Evolutionary conservation across 2,113 vertebrate genomes (phyloP).

Genomic region (Aphyosemion australe): DNA sequence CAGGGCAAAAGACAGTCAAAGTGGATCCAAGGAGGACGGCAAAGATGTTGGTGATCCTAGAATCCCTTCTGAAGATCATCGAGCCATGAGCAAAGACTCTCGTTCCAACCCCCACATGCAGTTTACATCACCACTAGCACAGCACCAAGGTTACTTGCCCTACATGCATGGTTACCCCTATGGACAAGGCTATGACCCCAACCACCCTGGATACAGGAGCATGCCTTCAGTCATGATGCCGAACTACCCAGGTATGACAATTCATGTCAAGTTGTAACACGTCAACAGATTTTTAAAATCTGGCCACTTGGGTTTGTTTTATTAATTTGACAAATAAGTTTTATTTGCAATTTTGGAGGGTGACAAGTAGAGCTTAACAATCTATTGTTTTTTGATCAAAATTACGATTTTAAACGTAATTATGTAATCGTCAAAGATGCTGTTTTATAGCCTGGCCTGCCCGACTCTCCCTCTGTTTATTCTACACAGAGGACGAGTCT

Average conservation of each 20-base stretch:
- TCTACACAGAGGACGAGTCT: too few relatives aligned
- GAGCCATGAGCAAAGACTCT: constrained; percentile 89
- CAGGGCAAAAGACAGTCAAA: constrained; percentile 86
- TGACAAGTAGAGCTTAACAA: too few relatives aligned
- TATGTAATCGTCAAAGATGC: too few relatives aligned
- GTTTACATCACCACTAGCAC: constrained; percentile 91
- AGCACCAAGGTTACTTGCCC: constrained; percentile 97
- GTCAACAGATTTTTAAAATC: too few relatives aligned
- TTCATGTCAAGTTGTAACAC: neutral
- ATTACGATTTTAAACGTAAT: too few relatives aligned
- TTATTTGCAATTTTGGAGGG: neutral
- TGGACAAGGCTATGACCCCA: constrained; percentile 95
- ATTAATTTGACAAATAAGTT: neutral
- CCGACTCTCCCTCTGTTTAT: too few relatives aligned
- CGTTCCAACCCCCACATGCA: constrained; percentile 91
- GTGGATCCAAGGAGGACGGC: constrained; percentile 85
- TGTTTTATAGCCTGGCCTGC: too few relatives aligned
- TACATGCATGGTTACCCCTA: constrained; percentile 99
- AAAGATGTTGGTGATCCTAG: constrained; percentile 88
- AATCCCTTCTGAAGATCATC: constrained; percentile 86
- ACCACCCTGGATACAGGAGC: constrained; percentile 93
- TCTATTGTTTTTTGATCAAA: too few relatives aligned
- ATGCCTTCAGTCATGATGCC: constrained; percentile 99
- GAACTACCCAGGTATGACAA: constrained; percentile 93
- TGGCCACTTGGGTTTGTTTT: neutral